Conservation (phyloP, 2,113 vertebrate species). For the Eira barbara region DNA sequence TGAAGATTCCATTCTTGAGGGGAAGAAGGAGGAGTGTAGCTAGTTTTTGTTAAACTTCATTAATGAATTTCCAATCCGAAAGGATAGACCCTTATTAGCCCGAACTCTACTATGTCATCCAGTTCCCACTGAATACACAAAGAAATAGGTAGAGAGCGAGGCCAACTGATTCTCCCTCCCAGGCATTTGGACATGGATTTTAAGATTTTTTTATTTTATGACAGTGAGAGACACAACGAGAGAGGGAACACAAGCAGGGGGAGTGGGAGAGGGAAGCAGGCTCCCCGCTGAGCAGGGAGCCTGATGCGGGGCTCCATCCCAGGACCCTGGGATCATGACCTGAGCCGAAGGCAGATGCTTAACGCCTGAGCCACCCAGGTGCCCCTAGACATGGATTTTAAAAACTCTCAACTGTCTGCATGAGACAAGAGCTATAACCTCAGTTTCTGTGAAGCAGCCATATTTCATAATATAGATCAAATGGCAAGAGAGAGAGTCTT, state of each 20-base stretch:
- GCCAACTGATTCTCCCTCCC: background rate
- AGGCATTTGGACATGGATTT: background rate
- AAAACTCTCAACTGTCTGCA: background rate
- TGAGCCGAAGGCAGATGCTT: no score
- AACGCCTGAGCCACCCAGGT: no score
- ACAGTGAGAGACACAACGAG: no score
- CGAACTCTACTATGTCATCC: background rate
- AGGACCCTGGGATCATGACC: no score
- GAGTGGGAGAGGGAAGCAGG: no score
- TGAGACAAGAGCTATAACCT: background rate
- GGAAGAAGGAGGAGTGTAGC: fast-evolving
- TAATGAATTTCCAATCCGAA: background rate
- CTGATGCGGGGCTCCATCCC: fast-evolving
- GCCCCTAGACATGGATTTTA: background rate
- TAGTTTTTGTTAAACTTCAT: background rate
- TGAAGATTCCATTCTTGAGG: background rate
- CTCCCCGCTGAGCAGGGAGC: no score
- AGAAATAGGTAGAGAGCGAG: background rate
- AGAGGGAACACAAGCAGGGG: no score
- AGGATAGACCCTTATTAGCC: background rate
- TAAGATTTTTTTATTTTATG: background rate
- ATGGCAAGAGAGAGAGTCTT: background rate
- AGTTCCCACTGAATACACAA: background rate
- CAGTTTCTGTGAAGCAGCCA: background rate
- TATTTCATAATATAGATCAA: background rate